These are phyloP conservation scores for Takifugu bimaculatus DNA, from an alignment of 2,113 vertebrate species.

Conservation along the genomic window DNA sequence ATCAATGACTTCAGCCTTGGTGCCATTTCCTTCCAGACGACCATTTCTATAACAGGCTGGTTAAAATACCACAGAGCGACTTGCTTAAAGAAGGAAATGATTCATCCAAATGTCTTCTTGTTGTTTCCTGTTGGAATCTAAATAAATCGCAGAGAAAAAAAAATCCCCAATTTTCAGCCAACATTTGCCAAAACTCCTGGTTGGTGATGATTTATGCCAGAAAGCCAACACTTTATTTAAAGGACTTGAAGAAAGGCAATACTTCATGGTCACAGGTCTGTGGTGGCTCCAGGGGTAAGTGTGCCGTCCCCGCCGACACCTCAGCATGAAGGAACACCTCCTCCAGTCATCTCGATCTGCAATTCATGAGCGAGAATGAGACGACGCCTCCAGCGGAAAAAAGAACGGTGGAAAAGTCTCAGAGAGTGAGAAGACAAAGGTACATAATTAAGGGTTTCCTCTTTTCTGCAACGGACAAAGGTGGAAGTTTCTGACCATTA, in stretches of 20 bases:
- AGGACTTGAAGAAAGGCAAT: background rate
- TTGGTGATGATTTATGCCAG: too few relatives aligned
- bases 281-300: background rate
- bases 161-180: too few relatives aligned
- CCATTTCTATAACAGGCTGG: too few relatives aligned
- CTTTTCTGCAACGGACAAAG: conserved; percentile 2
- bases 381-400: background rate
- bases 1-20: conserved; percentile 19
- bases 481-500: conserved; percentile 20
- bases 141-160: too few relatives aligned
- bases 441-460: background rate
- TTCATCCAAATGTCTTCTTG: too few relatives aligned
- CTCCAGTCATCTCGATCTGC: conserved; percentile 21
- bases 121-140: too few relatives aligned
- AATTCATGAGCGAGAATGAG: conserved; percentile 7
- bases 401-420: conserved; percentile 4
- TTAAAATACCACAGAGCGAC: too few relatives aligned
- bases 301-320: too few relatives aligned
- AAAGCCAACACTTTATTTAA: background rate
- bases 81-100: too few relatives aligned
- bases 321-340: background rate
- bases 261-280: background rate
- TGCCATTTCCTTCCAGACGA: too few relatives aligned
- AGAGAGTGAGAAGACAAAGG: background rate
- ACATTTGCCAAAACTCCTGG: too few relatives aligned